These are phyloP conservation scores for Cecropterus lyciades DNA, from an alignment of 1,140 invertebrate species.

Conservation along the genomic window DNA sequence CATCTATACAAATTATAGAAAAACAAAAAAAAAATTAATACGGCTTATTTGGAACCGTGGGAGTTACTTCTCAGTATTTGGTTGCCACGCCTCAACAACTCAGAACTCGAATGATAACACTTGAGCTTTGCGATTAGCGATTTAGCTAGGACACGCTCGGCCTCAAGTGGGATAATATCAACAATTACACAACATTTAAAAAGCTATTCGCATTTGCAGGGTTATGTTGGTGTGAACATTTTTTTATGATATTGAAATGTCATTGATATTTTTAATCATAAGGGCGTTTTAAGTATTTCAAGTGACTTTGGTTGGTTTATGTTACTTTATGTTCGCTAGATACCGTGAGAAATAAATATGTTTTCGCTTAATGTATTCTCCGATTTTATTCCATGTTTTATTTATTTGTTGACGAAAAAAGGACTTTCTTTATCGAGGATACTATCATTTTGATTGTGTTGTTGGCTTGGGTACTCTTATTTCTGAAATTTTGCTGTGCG, in stretches of 20 bases:
- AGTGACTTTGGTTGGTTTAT: neutral
- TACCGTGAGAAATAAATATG: slow-evolving; percentile 6
- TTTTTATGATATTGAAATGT: slow-evolving; percentile 8
- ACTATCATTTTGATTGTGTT: too few species aligned
- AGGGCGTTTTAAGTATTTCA: neutral
- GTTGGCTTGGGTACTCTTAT: too few species aligned
- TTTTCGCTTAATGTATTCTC: too few species aligned
- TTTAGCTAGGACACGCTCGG: slow-evolving; percentile 44
- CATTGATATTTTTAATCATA: neutral
- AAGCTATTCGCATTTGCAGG: slow-evolving; percentile 36
- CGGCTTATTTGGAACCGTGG: neutral
- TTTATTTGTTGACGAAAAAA: too few species aligned
- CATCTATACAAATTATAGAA: too few species aligned
- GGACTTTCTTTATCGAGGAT: too few species aligned
- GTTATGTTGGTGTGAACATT: slow-evolving; percentile 16
- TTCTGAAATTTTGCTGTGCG: too few species aligned
- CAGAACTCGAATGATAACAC: slow-evolving; percentile 7
- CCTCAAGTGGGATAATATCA: slow-evolving; percentile 58
- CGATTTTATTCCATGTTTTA: too few species aligned
- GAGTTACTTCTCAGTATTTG: neutral
- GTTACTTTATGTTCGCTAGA: neutral
- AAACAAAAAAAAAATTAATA: too few species aligned
- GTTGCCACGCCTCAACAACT: neutral
- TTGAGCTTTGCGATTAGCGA: slow-evolving; percentile 13
- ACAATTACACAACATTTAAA: slow-evolving; percentile 53